These are phyloP conservation scores for Gobio gobio DNA, from an alignment of 2,113 vertebrate genomes.

Conservation along the genomic window DNA sequence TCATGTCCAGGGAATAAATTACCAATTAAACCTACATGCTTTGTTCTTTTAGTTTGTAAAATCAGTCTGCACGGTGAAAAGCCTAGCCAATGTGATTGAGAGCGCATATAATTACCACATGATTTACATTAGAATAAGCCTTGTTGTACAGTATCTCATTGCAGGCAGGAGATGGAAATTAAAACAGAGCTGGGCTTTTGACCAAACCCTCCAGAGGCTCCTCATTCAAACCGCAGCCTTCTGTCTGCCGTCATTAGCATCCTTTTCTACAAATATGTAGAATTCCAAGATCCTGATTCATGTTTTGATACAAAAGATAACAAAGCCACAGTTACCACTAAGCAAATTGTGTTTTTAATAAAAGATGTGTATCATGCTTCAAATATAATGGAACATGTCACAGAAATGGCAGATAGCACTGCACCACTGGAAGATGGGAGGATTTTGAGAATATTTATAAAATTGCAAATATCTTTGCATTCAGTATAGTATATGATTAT, in stretches of 20 bases:
- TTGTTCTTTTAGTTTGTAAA: conserved; percentile 27
- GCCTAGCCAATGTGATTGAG: conserved; percentile 25
- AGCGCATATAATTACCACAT: conserved; percentile 47
- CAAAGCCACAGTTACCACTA: conserved; percentile 2
- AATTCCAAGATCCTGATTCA: conserved; percentile 7
- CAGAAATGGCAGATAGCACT: neutral
- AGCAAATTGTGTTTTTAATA: neutral
- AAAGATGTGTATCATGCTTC: conserved; percentile 3
- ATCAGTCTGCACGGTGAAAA: conserved; percentile 23
- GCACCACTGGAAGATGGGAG: neutral
- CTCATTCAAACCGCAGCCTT: conserved; percentile 24
- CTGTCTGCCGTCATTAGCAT: conserved; percentile 2
- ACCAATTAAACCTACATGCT: conserved; percentile 43
- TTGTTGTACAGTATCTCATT: conserved; percentile 41
- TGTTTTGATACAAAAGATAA: neutral
- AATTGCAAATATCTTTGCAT: neutral
- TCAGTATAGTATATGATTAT: neutral
- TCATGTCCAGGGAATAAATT: conserved; percentile 32
- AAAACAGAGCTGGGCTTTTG: conserved; percentile 36
- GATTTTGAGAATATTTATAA: neutral
- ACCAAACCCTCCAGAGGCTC: conserved; percentile 34
- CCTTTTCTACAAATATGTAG: neutral
- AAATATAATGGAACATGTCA: neutral
- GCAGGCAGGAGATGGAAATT: conserved; percentile 43
- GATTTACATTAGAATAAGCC: conserved; percentile 57